Evolutionary conservation across 2,113 vertebrate genomes (phyloP).

Genomic region (Chamaea fasciata): DNA sequence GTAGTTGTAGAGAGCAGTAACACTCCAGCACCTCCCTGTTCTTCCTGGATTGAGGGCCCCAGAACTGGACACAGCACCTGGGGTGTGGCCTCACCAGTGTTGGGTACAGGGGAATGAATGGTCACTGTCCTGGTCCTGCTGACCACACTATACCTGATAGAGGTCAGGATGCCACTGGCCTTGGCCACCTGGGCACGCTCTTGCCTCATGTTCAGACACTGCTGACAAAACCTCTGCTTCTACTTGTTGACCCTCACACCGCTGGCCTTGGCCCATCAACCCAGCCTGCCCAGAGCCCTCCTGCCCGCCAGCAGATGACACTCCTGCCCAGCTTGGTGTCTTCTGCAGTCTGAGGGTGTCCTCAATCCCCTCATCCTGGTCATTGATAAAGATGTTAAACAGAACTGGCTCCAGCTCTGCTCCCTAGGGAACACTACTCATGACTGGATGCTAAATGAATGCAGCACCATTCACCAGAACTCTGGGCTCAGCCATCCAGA

Average conservation of each 20-base stretch:
- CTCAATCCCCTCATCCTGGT: background rate
- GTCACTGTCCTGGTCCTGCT: background rate
- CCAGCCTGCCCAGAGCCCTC: background rate
- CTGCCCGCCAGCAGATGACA: background rate
- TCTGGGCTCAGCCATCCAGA: background rate
- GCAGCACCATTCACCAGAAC: background rate
- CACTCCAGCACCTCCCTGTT: background rate
- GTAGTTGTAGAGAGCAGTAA: background rate
- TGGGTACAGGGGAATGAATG: background rate
- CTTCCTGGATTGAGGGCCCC: background rate
- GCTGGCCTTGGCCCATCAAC: background rate
- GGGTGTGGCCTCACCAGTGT: background rate
- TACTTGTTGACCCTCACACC: background rate
- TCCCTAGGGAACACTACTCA: background rate
- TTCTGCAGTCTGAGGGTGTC: background rate
- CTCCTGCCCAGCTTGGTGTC: background rate
- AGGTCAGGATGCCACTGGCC: background rate
- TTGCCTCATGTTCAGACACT: background rate
- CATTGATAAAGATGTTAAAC: background rate
- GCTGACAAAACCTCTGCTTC: background rate
- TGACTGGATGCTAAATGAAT: background rate
- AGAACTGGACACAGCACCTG: background rate
- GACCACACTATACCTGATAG: background rate
- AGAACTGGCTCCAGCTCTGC: background rate
- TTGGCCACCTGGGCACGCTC: background rate